A percentile compares a stretch with the other conserved stretches of the same genome.
Evolutionary conservation across 2,888 invertebrate species (phyloP).

Genomic region (Lasioglossum morio): DNA sequence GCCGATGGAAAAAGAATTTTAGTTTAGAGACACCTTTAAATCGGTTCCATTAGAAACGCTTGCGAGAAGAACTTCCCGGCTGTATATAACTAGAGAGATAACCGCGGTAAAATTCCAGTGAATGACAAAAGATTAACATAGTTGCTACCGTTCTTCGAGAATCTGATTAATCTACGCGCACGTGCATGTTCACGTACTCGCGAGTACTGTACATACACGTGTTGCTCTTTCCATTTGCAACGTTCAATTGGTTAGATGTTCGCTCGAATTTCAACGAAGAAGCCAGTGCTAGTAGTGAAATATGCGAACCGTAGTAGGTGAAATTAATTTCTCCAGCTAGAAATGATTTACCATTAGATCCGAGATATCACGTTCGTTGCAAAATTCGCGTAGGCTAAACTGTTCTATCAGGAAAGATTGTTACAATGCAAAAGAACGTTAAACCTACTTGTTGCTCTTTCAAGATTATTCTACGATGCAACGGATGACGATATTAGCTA

Average conservation of each 20-base stretch:
- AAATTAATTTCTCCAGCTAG: neutral
- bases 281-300: neutral
- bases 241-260: neutral
- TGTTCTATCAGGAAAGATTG: neutral
- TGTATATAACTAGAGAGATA: neutral
- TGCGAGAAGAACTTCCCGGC: neutral
- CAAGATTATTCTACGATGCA: conserved; percentile 48
- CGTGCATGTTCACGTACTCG: neutral
- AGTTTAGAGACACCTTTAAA: neutral
- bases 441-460: neutral
- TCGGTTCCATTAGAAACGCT: neutral
- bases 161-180: neutral
- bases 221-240: neutral
- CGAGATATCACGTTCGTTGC: conserved; percentile 1
- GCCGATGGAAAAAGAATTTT: neutral
- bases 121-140: neutral
- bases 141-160: neutral
- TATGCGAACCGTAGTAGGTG: neutral
- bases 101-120: neutral
- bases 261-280: neutral
- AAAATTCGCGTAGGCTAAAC: neutral
- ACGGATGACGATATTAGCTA: conserved; percentile 50
- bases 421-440: neutral
- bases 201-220: neutral
- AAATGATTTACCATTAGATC: neutral